Evolutionary conservation across 2,888 invertebrate genomes (phyloP).

Genomic region (Machimus rusticus): DNA sequence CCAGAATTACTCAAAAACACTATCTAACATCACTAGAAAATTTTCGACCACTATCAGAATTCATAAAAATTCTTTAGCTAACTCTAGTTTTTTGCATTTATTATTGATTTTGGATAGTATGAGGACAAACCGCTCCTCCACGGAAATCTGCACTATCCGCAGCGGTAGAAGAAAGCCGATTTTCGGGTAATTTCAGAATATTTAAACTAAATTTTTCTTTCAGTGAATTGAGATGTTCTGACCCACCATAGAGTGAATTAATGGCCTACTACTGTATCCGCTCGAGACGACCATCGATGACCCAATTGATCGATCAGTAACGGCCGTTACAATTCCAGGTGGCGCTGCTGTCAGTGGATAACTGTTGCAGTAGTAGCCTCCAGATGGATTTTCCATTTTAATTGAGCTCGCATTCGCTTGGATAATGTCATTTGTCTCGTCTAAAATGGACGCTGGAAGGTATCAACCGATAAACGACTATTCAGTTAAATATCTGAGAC

Average conservation of each 20-base stretch:
- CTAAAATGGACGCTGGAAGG: slow-evolving; percentile 87
- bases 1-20: no score
- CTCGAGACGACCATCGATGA: slow-evolving; percentile 76
- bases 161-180: no score
- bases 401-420: slow-evolving; percentile 71
- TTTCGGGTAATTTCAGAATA: no score
- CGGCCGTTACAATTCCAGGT: slow-evolving; percentile 54
- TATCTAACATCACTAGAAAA: no score
- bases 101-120: no score
- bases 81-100: no score
- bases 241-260: not conserved
- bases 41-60: no score
- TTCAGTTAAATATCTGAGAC: not conserved
- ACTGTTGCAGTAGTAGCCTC: slow-evolving; percentile 80
- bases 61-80: no score
- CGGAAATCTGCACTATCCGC: no score
- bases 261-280: slow-evolving; percentile 78
- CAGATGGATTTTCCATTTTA: slow-evolving; percentile 78
- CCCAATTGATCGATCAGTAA: slow-evolving; percentile 52
- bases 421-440: slow-evolving; percentile 81
- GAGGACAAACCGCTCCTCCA: no score
- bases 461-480: not conserved
- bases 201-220: no score
- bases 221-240: not conserved
- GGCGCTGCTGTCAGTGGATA: slow-evolving; percentile 74